These are phyloP conservation scores for Steinernema hermaphroditum DNA, from an alignment of 2,888 invertebrate species.

Conservation along the genomic window DNA sequence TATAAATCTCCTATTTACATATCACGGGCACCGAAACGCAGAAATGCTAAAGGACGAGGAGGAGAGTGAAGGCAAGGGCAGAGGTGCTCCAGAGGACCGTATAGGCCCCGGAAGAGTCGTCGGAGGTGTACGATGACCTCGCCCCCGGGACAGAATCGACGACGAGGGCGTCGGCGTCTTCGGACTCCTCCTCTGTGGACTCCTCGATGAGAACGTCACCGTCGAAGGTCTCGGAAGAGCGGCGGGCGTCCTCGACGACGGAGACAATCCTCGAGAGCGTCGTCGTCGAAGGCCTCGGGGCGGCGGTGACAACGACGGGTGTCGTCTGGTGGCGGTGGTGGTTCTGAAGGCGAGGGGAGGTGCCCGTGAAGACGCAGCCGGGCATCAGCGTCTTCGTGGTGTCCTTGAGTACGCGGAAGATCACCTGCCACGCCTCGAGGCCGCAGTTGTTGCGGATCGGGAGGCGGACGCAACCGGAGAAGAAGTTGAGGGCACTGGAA, in stretches of 20 bases:
- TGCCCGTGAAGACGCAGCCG: slow-evolving; percentile 60
- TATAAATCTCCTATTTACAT: slow-evolving; percentile 17
- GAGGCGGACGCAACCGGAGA: slow-evolving; percentile 59
- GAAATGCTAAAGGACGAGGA: not conserved
- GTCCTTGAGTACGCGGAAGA: slow-evolving; percentile 64
- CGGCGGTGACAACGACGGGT: not conserved
- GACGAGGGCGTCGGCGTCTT: not conserved
- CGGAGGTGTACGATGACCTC: not conserved
- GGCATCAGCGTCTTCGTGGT: slow-evolving; percentile 66
- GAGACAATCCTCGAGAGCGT: not conserved
- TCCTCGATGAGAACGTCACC: slow-evolving; percentile 12
- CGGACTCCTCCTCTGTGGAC: not conserved
- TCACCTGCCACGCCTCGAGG: slow-evolving; percentile 54
- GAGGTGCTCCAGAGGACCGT: not conserved
- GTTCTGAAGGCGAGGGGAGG: slow-evolving; percentile 36
- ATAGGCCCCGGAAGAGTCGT: not conserved
- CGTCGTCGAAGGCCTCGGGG: not conserved
- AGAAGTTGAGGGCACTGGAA: slow-evolving; percentile 64
- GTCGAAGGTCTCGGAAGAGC: not conserved
- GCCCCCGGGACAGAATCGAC: not conserved
- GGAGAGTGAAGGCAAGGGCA: not conserved
- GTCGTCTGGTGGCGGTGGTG: not conserved
- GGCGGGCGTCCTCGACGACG: not conserved
- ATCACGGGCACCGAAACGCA: not conserved
- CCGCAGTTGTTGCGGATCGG: slow-evolving; percentile 61